Percentiles rank a stretch among this genome's conserved stretches.
phyloP scores from a whole-genome alignment of 2,113 vertebrate genomes.

The Actenoides hombroni region DNA sequence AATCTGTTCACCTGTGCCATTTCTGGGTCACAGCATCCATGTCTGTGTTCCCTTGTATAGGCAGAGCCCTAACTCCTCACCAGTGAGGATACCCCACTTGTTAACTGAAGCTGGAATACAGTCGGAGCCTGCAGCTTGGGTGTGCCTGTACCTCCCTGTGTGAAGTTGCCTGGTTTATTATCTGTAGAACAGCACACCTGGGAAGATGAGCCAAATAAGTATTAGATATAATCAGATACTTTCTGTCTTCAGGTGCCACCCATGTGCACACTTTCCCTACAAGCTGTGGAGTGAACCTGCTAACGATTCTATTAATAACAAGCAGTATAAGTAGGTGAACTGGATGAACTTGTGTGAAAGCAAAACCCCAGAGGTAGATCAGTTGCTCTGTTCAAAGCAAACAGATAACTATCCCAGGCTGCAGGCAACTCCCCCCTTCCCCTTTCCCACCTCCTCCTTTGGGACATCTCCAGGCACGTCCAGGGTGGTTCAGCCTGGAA shows the following conservation, averaged over 20 bases:
- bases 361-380: conserved; percentile 47
- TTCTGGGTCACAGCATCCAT: not conserved
- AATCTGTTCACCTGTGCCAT: not conserved
- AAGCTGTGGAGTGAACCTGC: conserved; percentile 66
- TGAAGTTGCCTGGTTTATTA: conserved; percentile 30
- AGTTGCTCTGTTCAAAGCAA: conserved; percentile 54
- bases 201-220: conserved; percentile 44
- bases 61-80: not conserved
- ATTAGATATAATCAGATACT: conserved; percentile 58
- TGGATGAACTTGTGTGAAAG: conserved; percentile 66
- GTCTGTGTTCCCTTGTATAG: not conserved
- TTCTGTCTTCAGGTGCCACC: conserved; percentile 70
- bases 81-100: not conserved
- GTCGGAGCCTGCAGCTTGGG: conserved; percentile 10
- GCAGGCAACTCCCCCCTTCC: conserved; percentile 21
- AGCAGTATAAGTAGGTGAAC: conserved; percentile 57
- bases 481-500: conserved; percentile 45
- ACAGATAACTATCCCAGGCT: conserved; percentile 63
- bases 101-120: not conserved
- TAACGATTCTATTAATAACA: conserved; percentile 65
- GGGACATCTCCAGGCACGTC: conserved; percentile 57
- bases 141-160: conserved; percentile 46
- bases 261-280: conserved; percentile 61
- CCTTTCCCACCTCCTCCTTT: conserved; percentile 41
- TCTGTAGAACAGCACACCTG: conserved; percentile 50